Conservation (phyloP, 2,888 invertebrate genomes). For the Oscheius sp. region DNA sequence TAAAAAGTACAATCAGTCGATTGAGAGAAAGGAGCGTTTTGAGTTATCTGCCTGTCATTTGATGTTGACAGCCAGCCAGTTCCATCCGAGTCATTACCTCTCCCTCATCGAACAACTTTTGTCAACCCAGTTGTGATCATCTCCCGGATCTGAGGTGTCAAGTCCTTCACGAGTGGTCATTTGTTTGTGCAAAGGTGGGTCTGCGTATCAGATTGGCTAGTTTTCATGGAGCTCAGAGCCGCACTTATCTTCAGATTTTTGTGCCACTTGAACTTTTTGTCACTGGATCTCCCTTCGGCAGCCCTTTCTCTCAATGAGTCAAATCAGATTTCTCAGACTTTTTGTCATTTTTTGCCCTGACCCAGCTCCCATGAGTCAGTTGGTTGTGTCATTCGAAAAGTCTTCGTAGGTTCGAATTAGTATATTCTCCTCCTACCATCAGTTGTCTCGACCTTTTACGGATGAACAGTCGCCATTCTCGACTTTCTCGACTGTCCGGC, state of each 20-base stretch:
- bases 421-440: background rate
- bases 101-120: background rate
- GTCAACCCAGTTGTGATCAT: background rate
- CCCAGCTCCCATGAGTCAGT: background rate
- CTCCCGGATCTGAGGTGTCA: slow-evolving; percentile 6
- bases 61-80: background rate
- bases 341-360: background rate
- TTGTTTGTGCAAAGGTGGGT: slow-evolving; percentile 12
- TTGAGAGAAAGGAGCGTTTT: no score
- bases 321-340: background rate
- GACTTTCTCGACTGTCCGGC: background rate
- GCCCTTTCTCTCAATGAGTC: background rate
- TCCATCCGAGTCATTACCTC: slow-evolving; percentile 7
- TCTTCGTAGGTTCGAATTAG: background rate
- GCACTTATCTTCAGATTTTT: background rate
- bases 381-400: background rate
- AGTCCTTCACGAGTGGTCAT: slow-evolving; percentile 23
- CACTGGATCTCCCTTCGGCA: no score
- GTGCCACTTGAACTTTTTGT: slow-evolving; percentile 2
- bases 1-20: no score
- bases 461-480: no score
- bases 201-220: slow-evolving; percentile 25
- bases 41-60: no score
- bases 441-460: background rate
- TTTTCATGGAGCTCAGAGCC: slow-evolving; percentile 6